Evolutionary conservation across 2,797 vertebrate genomes (phyloP), one percentile per base, ranked within the genome.

Genomic region (Sebastes iracundus): DNA sequence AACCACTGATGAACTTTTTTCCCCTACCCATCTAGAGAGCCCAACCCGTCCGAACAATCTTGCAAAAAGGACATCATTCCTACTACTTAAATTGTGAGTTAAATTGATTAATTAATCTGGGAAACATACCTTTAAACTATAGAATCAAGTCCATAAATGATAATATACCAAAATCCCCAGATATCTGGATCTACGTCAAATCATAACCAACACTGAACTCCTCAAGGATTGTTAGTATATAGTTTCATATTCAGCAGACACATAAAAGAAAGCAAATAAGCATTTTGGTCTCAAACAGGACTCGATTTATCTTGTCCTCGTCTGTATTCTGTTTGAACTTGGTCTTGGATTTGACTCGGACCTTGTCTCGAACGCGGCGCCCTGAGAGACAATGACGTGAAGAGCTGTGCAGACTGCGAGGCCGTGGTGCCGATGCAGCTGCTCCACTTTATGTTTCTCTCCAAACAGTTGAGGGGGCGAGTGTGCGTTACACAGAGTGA

Each of bases 401-500:
- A 7, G 66, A 28, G 12, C 2, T 63, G 25, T 61, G 79, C 66
- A 16, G 25, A 14, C 42, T 42, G 66, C 70, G 38, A 58, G 68
- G 71, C 58, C 38, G 38, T 42, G 38, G 76, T 0, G 10, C 61
- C n/a, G 10, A 33, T 4, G 90, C 92, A 94, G 92, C 92, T 94
- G 93, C 92, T 93, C 32, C 84, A 70, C 80, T 86, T 79, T 6
- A 53, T 69, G 84, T 85, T 84, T 79, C 88, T 76, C 82, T 75
- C 83, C 72, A 74, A 92, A 91, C 90, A 91, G 92, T 88, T 83
- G 84, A 89, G 87, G 67, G 77, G 75, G 58, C 23, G 75, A 87
- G 88, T 85, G 87, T 91, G 87, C 53, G 83, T 91, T 91, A 90
- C 90, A 88, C 74, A 46, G 84, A 93, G 90, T 93, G 94, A 94